These are phyloP conservation scores for Sterrhoptilus dennistouni DNA, from an alignment of 2,113 vertebrate genomes.

Conservation along the genomic window DNA sequence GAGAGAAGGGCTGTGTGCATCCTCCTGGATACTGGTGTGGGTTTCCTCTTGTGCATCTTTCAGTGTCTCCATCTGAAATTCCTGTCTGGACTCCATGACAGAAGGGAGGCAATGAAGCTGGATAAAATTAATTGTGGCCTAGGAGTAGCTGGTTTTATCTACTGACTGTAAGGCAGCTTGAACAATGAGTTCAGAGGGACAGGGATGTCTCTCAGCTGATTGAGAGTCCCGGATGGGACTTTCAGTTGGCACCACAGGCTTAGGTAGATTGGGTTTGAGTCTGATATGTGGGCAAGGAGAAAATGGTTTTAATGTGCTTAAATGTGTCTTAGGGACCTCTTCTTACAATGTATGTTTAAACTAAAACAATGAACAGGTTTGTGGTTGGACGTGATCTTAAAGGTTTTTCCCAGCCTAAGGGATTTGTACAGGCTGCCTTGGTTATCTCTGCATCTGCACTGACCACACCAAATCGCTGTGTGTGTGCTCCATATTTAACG, in stretches of 20 bases:
- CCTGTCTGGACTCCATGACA: background rate
- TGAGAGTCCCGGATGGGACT: background rate
- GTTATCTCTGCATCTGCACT: background rate
- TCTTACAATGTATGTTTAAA: background rate
- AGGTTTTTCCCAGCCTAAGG: background rate
- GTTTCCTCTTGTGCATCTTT: background rate
- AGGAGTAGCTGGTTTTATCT: background rate
- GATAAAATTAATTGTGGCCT: background rate
- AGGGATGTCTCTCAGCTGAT: background rate
- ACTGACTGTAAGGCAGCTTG: background rate
- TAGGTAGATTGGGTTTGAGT: background rate
- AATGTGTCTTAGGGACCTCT: background rate
- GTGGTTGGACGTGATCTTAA: background rate
- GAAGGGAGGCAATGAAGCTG: background rate
- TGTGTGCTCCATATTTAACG: background rate
- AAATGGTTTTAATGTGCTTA: background rate
- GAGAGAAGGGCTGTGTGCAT: background rate
- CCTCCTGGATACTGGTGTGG: background rate
- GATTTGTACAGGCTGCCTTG: background rate
- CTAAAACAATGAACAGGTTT: background rate
- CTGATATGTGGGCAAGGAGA: background rate
- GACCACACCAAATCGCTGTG: background rate
- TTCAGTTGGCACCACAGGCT: background rate
- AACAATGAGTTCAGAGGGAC: background rate
- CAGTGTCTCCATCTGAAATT: background rate